Evolutionary conservation across 2,113 vertebrate genomes (phyloP).

Genomic region (Eretmochelys imbricata): DNA sequence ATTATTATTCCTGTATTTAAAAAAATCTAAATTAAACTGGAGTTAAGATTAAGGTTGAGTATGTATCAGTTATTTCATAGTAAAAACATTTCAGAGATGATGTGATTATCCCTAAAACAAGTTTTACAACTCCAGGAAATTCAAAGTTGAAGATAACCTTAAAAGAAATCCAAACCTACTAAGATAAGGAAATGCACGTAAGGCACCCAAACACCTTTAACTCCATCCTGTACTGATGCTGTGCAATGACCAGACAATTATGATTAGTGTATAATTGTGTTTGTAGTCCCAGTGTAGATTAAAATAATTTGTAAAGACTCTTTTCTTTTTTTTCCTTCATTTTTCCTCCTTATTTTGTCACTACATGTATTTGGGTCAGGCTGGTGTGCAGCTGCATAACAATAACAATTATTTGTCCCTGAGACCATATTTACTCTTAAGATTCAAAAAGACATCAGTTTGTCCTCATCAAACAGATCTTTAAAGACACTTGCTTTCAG

Average conservation of each 20-base stretch:
- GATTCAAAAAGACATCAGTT: constrained; percentile 11
- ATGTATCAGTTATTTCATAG: not conserved
- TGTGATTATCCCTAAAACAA: not conserved
- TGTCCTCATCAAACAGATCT: not conserved
- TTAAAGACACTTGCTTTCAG: not conserved
- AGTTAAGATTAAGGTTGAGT: not conserved
- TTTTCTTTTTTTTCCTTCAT: not conserved
- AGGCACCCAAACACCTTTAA: not conserved
- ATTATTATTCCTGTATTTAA: not conserved
- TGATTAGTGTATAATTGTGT: not conserved
- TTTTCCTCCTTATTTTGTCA: not conserved
- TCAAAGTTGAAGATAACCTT: not conserved
- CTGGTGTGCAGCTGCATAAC: not conserved
- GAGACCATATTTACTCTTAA: not conserved
- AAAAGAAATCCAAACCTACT: not conserved
- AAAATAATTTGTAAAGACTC: not conserved
- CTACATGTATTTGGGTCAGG: not conserved
- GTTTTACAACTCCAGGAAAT: not conserved
- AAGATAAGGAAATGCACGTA: not conserved
- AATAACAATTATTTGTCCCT: not conserved
- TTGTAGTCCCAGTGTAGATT: not conserved
- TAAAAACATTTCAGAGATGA: not conserved
- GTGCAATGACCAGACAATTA: not conserved
- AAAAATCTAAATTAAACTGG: not conserved
- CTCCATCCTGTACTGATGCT: not conserved